Percentiles rank a stretch among this genome's conserved stretches.
Evolutionary conservation across 2,888 invertebrate species (phyloP).

Genomic region (Athalia circularis): DNA sequence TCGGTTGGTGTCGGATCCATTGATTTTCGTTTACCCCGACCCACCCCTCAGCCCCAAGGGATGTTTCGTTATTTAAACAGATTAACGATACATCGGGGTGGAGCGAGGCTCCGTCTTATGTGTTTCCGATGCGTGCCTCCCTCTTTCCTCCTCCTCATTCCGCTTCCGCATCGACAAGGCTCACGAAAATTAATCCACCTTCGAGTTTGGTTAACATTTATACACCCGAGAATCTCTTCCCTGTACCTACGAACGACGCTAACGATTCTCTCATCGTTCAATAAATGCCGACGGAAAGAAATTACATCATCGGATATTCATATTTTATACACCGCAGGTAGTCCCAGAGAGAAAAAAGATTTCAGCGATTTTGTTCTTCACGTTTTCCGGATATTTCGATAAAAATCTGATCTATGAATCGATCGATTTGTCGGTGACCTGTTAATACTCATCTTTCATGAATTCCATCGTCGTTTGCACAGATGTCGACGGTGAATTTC

Average conservation of each 20-base stretch:
- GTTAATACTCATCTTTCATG: constrained; percentile 53
- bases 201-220: constrained; percentile 53
- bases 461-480: constrained; percentile 28
- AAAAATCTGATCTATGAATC: no score
- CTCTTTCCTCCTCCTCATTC: constrained; percentile 18
- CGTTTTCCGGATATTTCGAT: no score
- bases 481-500: constrained; percentile 28
- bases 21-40: constrained; percentile 72
- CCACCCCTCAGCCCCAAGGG: constrained; percentile 59
- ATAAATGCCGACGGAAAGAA: no score
- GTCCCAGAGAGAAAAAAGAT: no score
- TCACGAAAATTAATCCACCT: constrained; percentile 68
- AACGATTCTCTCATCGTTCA: no score
- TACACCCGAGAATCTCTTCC: constrained; percentile 29
- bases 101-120: constrained; percentile 66
- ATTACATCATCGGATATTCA: no score
- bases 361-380: no score
- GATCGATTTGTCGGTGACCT: no score
- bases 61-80: constrained; percentile 74
- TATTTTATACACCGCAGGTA: no score
- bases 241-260: background rate
- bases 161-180: constrained; percentile 23
- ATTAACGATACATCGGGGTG: constrained; percentile 70
- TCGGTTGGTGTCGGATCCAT: constrained; percentile 63
- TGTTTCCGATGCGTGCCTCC: constrained; percentile 67